These are phyloP conservation scores for Montipora capitata DNA, from an alignment of 92 coral and sea anemone genomes.

Conservation along the genomic window DNA sequence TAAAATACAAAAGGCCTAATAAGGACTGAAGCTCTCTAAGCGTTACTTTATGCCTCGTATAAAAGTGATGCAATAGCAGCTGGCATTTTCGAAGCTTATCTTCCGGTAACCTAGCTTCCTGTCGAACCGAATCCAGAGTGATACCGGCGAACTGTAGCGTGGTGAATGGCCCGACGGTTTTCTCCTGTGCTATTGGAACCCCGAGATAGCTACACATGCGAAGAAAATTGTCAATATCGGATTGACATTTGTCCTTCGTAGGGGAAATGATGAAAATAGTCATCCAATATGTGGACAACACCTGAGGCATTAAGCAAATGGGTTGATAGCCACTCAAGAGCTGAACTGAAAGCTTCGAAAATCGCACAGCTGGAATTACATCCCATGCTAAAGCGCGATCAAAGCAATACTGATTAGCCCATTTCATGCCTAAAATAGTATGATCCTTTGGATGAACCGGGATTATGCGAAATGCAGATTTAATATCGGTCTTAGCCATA, in stretches of 20 bases:
- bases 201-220: not conserved
- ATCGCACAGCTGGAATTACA: not conserved
- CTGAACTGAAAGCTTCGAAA: slow-evolving; percentile 17
- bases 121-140: slow-evolving; percentile 41
- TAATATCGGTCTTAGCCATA: slow-evolving; percentile 49
- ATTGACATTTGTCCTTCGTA: slow-evolving; percentile 19
- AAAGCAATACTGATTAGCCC: not conserved
- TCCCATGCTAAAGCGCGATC: not conserved
- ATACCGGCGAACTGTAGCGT: slow-evolving; percentile 50
- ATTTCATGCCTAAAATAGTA: slow-evolving; percentile 21
- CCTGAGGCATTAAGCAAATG: slow-evolving; percentile 4
- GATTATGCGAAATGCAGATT: slow-evolving; percentile 37
- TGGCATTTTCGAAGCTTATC: slow-evolving; percentile 43
- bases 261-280: not conserved
- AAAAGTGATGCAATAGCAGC: not conserved
- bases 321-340: slow-evolving; percentile 23
- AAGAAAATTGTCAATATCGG: not conserved
- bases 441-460: slow-evolving; percentile 53
- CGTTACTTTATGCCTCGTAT: not conserved
- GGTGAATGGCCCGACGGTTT: slow-evolving; percentile 32
- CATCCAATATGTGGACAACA: not conserved
- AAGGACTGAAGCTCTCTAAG: slow-evolving; percentile 8
- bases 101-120: slow-evolving; percentile 51
- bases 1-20: slow-evolving; percentile 34
- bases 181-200: not conserved